Conservation (phyloP, 2,888 invertebrate genomes). For the Athalia rosae region DNA sequence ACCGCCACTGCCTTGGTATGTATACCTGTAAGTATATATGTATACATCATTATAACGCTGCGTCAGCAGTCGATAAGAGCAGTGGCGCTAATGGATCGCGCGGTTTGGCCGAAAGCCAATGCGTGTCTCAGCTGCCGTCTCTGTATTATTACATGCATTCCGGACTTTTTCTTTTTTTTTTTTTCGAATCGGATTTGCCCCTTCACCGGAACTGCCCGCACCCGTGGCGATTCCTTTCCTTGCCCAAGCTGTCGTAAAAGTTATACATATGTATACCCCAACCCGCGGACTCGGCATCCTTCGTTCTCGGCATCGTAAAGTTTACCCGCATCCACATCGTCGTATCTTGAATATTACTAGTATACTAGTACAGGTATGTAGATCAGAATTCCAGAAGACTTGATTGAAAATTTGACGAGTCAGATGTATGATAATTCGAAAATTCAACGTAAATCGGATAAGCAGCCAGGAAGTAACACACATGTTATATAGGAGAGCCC, state of each 20-base stretch:
- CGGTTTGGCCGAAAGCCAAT: conserved; percentile 65
- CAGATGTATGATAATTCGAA: too few species aligned
- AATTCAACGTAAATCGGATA: too few species aligned
- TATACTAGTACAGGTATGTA: too few species aligned
- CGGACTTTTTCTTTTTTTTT: neutral
- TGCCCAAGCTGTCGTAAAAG: conserved; percentile 10
- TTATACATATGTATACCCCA: too few species aligned
- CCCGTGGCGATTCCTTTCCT: neutral
- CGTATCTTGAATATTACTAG: too few species aligned
- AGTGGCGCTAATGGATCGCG: conserved; percentile 63
- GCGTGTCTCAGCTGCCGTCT: conserved; percentile 49
- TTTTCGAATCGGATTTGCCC: neutral
- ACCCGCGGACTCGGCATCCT: neutral
- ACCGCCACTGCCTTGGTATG: neutral
- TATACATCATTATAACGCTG: conserved; percentile 56
- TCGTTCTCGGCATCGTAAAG: neutral
- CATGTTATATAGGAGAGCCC: too few species aligned
- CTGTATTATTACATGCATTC: conserved; percentile 25
- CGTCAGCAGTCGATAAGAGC: conserved; percentile 67
- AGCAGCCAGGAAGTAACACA: too few species aligned
- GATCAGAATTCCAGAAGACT: too few species aligned
- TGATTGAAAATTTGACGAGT: too few species aligned
- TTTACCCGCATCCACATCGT: neutral
- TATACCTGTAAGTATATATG: neutral
- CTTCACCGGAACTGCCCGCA: neutral